phyloP scores from a whole-genome alignment of 2,113 vertebrate genomes.

The Desmodus rotundus region DNA sequence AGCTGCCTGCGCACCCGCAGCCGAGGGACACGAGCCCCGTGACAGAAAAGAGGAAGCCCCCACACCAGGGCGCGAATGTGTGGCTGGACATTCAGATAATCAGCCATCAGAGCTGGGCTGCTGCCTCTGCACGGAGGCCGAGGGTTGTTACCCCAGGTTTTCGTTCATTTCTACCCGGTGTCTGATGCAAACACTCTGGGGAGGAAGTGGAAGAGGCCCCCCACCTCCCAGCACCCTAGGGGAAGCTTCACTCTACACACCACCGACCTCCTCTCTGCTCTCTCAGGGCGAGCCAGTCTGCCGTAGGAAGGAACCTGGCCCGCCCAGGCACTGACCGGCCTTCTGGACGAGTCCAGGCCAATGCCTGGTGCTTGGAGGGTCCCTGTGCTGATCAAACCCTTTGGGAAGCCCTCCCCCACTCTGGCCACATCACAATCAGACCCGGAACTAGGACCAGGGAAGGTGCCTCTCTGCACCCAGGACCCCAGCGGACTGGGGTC shows the following conservation, averaged over 20 bases:
- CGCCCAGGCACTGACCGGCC: not conserved
- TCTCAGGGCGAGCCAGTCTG: not conserved
- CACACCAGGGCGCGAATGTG: not conserved
- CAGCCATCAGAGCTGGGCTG: not conserved
- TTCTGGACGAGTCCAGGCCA: not conserved
- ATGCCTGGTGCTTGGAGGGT: not conserved
- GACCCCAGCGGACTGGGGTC: not conserved
- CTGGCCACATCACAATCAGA: not conserved
- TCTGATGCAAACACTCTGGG: not conserved
- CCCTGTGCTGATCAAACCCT: not conserved
- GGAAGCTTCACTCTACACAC: not conserved
- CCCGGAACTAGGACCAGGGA: not conserved
- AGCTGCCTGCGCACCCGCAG: not conserved
- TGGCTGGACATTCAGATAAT: not conserved
- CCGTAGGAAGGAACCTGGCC: not conserved
- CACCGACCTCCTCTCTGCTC: not conserved
- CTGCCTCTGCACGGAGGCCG: not conserved
- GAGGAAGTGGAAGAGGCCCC: not conserved
- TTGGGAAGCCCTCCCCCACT: not conserved
- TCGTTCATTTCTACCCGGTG: not conserved
- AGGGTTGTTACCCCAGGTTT: not conserved
- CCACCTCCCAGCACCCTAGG: no score
- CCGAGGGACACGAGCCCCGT: not conserved
- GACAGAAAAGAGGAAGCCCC: not conserved
- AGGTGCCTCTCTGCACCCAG: no score